These are phyloP conservation scores for Phymanthus crucifer DNA, from an alignment of 92 coral and sea anemone genomes.

Conservation along the genomic window DNA sequence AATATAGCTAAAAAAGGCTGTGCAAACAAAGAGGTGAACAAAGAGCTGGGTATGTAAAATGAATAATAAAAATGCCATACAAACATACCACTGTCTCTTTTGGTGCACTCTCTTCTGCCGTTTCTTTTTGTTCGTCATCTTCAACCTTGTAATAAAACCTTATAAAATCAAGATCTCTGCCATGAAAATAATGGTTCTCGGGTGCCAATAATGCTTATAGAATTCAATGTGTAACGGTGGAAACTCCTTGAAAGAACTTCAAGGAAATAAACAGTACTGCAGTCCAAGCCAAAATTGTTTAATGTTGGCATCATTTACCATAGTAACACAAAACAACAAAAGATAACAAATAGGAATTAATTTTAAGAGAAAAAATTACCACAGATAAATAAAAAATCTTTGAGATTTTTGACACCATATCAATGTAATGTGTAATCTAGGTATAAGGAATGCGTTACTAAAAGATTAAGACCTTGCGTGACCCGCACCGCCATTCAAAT, in stretches of 20 bases:
- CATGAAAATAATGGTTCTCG: not conserved
- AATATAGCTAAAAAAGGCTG: not conserved
- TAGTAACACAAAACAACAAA: too few relatives aligned
- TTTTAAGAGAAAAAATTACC: too few relatives aligned
- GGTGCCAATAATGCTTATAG: too few relatives aligned
- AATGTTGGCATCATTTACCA: too few relatives aligned
- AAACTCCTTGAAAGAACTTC: too few relatives aligned
- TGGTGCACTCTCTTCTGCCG: constrained; percentile 22
- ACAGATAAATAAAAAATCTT: too few relatives aligned
- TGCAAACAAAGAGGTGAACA: not conserved
- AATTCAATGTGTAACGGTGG: too few relatives aligned
- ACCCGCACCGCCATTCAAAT: constrained; percentile 25
- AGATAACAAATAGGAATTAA: too few relatives aligned
- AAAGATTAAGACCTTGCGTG: constrained; percentile 10
- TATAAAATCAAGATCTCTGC: not conserved
- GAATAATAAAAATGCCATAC: not conserved
- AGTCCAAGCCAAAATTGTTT: too few relatives aligned
- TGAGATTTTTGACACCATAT: too few relatives aligned
- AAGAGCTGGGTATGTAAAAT: not conserved
- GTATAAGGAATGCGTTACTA: not conserved
- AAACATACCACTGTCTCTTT: constrained; percentile 38
- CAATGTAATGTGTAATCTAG: not conserved
- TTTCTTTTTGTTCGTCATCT: constrained; percentile 33
- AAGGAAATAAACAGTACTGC: too few relatives aligned
- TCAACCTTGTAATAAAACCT: constrained; percentile 12